Conservation (phyloP, 2,888 invertebrate species). For the Sarcophaga carnaria region DNA sequence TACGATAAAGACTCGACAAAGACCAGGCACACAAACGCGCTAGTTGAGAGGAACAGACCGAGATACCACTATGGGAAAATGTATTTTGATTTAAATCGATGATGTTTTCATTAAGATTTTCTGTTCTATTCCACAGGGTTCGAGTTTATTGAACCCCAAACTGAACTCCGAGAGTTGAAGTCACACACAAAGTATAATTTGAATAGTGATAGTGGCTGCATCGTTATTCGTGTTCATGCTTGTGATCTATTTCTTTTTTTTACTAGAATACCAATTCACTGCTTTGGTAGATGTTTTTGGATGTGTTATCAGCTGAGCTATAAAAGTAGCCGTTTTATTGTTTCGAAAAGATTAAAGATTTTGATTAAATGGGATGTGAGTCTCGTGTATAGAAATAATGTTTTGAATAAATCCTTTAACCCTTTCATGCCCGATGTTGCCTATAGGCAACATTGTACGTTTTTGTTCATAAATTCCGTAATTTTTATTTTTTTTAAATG, state of each 20-base stretch:
- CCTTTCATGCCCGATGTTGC: too few relatives aligned
- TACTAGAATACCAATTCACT: not conserved
- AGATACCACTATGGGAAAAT: not conserved
- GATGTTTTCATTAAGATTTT: not conserved
- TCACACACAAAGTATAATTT: not conserved
- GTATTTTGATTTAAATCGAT: not conserved
- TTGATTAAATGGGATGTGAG: constrained; percentile 16
- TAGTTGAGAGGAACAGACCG: not conserved
- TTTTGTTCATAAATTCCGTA: too few relatives aligned
- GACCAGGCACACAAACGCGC: not conserved
- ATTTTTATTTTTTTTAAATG: too few relatives aligned
- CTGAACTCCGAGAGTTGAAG: too few relatives aligned
- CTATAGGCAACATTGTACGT: too few relatives aligned
- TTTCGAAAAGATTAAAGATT: constrained; percentile 3
- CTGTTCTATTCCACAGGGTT: not conserved
- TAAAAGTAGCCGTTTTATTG: constrained; percentile 5
- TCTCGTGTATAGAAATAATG: too few relatives aligned
- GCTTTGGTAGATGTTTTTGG: not conserved
- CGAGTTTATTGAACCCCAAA: too few relatives aligned
- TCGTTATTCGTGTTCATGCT: not conserved
- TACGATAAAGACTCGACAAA: not conserved
- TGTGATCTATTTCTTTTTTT: constrained; percentile 1
- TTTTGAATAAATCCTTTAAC: too few relatives aligned
- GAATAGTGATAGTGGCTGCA: not conserved
- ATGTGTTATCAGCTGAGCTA: not conserved